Conservation (phyloP, 2,888 invertebrate species). For the Hoplodrina blanda region DNA sequence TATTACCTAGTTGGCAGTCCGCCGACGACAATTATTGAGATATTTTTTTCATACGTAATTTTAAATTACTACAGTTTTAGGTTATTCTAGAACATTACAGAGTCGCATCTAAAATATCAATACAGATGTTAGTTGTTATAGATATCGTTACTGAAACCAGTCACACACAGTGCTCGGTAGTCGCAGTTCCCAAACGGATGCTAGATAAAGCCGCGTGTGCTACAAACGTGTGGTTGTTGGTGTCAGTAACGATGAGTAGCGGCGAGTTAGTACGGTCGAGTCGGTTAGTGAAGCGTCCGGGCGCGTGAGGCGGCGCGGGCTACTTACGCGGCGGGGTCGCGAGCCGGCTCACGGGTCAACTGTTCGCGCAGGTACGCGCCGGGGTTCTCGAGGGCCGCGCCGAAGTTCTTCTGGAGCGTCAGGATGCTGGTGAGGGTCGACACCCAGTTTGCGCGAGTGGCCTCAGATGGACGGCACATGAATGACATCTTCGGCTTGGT, state of each 20-base stretch:
- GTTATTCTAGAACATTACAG: slow-evolving; percentile 51
- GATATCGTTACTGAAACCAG: slow-evolving; percentile 36
- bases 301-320: slow-evolving; percentile 19
- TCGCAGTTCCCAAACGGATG: neutral
- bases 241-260: slow-evolving; percentile 9
- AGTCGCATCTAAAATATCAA: slow-evolving; percentile 26
- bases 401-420: slow-evolving; percentile 98
- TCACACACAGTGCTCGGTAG: slow-evolving; percentile 4
- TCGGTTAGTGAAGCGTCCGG: slow-evolving; percentile 24
- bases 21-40: slow-evolving; percentile 32
- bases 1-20: slow-evolving; percentile 26
- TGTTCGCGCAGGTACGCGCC: slow-evolving; percentile 90
- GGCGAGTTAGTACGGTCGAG: slow-evolving; percentile 27
- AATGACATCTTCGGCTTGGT: slow-evolving; percentile 94
- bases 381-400: slow-evolving; percentile 98
- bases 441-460: slow-evolving; percentile 96
- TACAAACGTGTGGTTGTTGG: slow-evolving; percentile 21
- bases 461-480: slow-evolving; percentile 94
- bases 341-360: slow-evolving; percentile 76
- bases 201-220: neutral
- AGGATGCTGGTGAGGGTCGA: slow-evolving; percentile 95
- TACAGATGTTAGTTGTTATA: slow-evolving; percentile 39
- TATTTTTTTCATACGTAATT: slow-evolving; percentile 32
- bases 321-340: slow-evolving; percentile 84
- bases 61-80: slow-evolving; percentile 48